phyloP scores from a whole-genome alignment of 2,113 vertebrate species.

The Psittacara wagleri region DNA sequence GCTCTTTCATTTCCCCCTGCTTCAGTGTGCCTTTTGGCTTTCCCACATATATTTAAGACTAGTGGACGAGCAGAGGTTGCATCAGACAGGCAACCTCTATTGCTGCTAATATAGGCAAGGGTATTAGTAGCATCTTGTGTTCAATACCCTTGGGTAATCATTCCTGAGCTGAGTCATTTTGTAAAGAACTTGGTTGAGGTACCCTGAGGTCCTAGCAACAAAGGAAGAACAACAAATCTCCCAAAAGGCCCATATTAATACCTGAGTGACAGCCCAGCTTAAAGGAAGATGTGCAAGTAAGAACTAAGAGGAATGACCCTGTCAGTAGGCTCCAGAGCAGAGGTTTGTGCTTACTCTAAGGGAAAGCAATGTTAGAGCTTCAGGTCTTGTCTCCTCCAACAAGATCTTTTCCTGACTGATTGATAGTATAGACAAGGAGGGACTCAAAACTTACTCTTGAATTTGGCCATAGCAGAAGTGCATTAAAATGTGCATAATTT shows the following conservation, averaged over 20 bases:
- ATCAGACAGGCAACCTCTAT: neutral
- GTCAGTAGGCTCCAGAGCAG: neutral
- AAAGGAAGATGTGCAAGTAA: neutral
- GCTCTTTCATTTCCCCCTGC: neutral
- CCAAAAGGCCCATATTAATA: neutral
- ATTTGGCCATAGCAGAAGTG: neutral
- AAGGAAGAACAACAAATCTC: neutral
- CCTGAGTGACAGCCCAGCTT: neutral
- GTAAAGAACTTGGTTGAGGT: neutral
- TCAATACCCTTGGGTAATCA: neutral
- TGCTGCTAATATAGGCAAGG: neutral
- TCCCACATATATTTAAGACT: neutral
- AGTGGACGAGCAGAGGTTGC: neutral
- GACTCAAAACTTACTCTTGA: neutral
- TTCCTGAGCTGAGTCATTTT: neutral
- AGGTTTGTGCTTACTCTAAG: neutral
- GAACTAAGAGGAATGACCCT: neutral
- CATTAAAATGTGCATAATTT: neutral
- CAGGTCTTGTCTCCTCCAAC: neutral
- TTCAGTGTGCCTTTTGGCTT: neutral
- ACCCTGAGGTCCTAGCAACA: neutral
- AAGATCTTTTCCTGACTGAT: neutral
- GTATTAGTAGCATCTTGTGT: neutral
- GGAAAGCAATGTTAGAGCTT: neutral
- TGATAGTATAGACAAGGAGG: neutral